A percentile compares a stretch with the other conserved stretches of the same genome.
phyloP scores from a whole-genome alignment of 2,113 vertebrate genomes.

The Seriola rivoliana region DNA sequence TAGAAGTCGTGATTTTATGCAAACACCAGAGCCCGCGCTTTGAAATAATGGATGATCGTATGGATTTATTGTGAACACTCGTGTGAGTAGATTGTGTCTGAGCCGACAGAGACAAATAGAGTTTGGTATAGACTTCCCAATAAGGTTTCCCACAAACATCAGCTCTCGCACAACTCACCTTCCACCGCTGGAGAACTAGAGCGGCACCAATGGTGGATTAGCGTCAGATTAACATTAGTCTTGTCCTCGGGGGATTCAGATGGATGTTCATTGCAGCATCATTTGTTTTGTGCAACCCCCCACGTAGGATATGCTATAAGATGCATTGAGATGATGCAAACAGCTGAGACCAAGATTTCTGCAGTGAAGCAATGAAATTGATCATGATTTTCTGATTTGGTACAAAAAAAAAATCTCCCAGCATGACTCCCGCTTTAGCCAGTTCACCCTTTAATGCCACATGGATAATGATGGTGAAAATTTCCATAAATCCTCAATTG shows the following conservation, averaged over 20 bases:
- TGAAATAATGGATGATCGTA: slow-evolving; percentile 42
- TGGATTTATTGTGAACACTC: slow-evolving; percentile 45
- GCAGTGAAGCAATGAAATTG: not conserved
- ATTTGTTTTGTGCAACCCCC: slow-evolving; percentile 47
- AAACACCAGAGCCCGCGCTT: slow-evolving; percentile 25
- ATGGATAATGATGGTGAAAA: slow-evolving; percentile 44
- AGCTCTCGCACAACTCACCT: slow-evolving; percentile 45
- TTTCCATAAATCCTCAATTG: slow-evolving; percentile 32
- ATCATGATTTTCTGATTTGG: slow-evolving; percentile 7
- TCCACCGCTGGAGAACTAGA: slow-evolving; percentile 41
- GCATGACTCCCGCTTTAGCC: slow-evolving; percentile 8
- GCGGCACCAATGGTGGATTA: slow-evolving; percentile 56
- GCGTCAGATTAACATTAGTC: slow-evolving; percentile 56
- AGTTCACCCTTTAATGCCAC: slow-evolving; percentile 21
- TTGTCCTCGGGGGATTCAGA: slow-evolving; percentile 47
- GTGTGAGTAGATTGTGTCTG: slow-evolving; percentile 32
- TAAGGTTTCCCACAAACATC: slow-evolving; percentile 17
- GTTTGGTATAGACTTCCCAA: slow-evolving; percentile 57
- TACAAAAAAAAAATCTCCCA: not conserved
- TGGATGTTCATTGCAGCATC: slow-evolving; percentile 41
- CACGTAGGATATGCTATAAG: slow-evolving; percentile 14
- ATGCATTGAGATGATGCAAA: slow-evolving; percentile 44
- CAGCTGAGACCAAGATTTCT: slow-evolving; percentile 29
- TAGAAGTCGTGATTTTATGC: slow-evolving; percentile 30
- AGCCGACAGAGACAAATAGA: slow-evolving; percentile 54